A percentile compares a stretch with the other conserved stretches of the same genome.
Conservation (phyloP, 1,140 invertebrate species). For the Idris sp. region DNA sequence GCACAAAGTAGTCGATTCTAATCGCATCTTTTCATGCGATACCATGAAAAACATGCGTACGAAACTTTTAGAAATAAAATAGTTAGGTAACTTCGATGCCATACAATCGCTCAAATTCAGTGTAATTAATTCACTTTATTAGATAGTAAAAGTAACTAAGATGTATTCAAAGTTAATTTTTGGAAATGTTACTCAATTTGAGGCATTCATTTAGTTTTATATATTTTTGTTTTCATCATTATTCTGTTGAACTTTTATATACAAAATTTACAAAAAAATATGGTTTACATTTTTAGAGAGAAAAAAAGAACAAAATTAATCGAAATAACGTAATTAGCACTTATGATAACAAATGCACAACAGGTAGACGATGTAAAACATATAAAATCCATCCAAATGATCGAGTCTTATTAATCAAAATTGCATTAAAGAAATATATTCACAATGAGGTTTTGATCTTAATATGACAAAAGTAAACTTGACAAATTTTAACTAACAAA, state of each 20-base stretch:
- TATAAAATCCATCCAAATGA: constrained; percentile 68
- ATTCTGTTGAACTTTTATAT: constrained; percentile 2
- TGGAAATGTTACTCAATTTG: constrained; percentile 30
- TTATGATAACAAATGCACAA: constrained; percentile 50
- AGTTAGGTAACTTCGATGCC: constrained; percentile 67
- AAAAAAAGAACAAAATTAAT: too few relatives aligned
- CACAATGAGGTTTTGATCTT: constrained; percentile 54
- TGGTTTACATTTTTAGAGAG: too few relatives aligned
- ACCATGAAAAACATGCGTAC: constrained; percentile 37
- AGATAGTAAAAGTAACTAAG: constrained; percentile 50
- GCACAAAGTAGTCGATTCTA: constrained; percentile 52
- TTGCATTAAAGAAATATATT: constrained; percentile 34
- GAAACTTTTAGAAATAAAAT: constrained; percentile 55
- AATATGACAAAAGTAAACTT: constrained; percentile 24
- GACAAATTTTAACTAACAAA: constrained; percentile 12
- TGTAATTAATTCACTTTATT: constrained; percentile 69
- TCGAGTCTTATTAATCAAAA: constrained; percentile 42
- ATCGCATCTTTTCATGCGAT: constrained; percentile 38
- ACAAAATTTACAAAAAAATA: background rate
- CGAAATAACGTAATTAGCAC: constrained; percentile 26
- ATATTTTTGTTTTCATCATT: too few relatives aligned
- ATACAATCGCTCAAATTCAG: constrained; percentile 73
- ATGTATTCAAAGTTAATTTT: constrained; percentile 26
- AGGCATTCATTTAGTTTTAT: too few relatives aligned
- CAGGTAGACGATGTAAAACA: constrained; percentile 43